Evolutionary conservation across 2,888 invertebrate genomes (phyloP), one percentile per base, ranked within the genome.

Genomic region (Magallana nippona): DNA sequence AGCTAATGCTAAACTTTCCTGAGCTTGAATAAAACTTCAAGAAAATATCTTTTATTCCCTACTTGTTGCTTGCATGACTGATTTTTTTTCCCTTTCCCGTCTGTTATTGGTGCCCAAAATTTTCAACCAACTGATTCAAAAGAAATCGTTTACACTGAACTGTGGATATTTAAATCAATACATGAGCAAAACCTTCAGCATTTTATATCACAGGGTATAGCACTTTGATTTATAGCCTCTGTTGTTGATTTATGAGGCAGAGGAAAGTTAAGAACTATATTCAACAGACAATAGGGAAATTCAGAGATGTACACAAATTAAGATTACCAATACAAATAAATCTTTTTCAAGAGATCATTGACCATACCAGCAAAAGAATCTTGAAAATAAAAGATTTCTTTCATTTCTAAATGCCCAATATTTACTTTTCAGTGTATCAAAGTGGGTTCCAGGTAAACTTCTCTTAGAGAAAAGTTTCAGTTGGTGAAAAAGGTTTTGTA

Each of bases 141-240:
- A 27, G 71, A 71, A 71, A 71, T 71, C 13, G 27, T 71, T 63
- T 71, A 27, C 22, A 71, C 71, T 71, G 71, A 71, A 71, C 32
- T 71, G 71, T 71, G 27, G 71, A 71, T 27, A 71, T 71, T 71
- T 71, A 71, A 71, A 71, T 71, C 71, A 71, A 71, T 71, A 71
- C 27, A 32, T 15, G 71, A 71, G 22, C 22, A 32, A 13, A 71
- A 27, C 27, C 71, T 27, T 27, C 27, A 71, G 71, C n/a, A 60
- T 60, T n/a, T 60, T 60, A 60, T 60, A 60, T 60, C 60, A 60
- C 32, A 71, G 71, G 71, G 44, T 44, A 44, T 71, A 32, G 32
- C 15, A 5, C 32, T 17, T 71, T 27, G 32, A 27, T 71, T 32
- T 71, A 71, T 71, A 27, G 27, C 13, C 71, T 22, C 71, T 13